phyloP scores from a whole-genome alignment of 2,797 vertebrate species.

The Pitangus sulphuratus region DNA sequence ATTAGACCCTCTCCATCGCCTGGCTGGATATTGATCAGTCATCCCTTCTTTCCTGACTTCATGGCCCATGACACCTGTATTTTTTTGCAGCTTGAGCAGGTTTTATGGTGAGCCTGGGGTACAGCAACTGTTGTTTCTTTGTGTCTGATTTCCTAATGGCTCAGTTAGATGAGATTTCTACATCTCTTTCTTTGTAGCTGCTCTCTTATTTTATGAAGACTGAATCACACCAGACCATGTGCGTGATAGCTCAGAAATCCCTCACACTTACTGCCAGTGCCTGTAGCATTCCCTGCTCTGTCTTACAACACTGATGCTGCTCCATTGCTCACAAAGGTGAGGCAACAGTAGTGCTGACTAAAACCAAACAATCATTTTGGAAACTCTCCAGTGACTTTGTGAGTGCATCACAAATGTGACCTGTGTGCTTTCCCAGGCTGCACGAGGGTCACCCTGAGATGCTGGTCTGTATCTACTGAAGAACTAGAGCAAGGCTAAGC shows the following conservation, averaged over 20 bases:
- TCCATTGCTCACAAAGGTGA: not conserved
- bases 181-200: not conserved
- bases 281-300: not conserved
- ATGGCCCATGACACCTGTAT: not conserved
- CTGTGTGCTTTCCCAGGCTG: not conserved
- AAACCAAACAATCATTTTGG: not conserved
- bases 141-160: not conserved
- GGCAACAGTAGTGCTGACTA: not conserved
- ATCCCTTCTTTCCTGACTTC: not conserved
- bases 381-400: not conserved
- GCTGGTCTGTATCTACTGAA: not conserved
- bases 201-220: not conserved
- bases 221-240: not conserved
- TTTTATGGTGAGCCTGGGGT: not conserved
- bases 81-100: not conserved
- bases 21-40: not conserved
- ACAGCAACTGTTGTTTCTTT: not conserved
- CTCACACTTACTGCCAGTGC: not conserved
- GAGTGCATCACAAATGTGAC: rapidly evolving
- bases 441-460: rapidly evolving
- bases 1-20: not conserved
- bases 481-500: not conserved
- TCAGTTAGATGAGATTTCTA: not conserved
- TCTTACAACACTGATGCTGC: not conserved
- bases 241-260: not conserved